Evolutionary conservation across 2,888 invertebrate genomes (phyloP).

Genomic region (Metacarcinus magister): DNA sequence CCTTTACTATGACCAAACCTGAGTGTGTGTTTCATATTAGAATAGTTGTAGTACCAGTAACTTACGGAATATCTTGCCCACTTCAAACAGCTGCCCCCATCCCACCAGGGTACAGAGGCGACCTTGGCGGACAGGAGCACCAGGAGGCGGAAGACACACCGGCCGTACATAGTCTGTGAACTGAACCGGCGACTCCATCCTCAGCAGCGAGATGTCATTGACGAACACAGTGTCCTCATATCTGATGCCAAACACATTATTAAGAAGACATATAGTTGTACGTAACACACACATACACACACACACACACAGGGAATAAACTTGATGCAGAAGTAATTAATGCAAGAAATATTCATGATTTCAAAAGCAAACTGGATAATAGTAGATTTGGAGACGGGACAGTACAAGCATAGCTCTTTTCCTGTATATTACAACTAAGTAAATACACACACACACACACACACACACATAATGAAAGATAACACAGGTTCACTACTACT

Average conservation of each 20-base stretch:
- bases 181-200: constrained; percentile 87
- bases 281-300: not conserved
- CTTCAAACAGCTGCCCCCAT: constrained; percentile 92
- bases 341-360: too few species aligned
- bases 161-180: constrained; percentile 88
- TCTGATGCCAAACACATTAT: constrained; percentile 40
- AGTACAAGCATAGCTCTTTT: too few species aligned
- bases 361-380: too few species aligned
- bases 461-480: not conserved
- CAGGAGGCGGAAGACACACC: constrained; percentile 88
- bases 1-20: not conserved
- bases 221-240: constrained; percentile 91
- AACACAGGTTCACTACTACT: constrained; percentile 12
- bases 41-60: constrained; percentile 43
- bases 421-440: not conserved
- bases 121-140: constrained; percentile 87
- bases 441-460: not conserved
- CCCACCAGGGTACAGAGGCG: constrained; percentile 91
- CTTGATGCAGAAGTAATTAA: too few species aligned
- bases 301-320: not conserved
- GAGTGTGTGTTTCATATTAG: not conserved
- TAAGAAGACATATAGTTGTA: not conserved
- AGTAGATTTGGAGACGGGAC: too few species aligned
- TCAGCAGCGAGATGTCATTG: constrained; percentile 91
- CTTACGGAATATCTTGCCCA: constrained; percentile 92